Percentiles rank a stretch among this genome's conserved stretches.
These are phyloP conservation scores for Bruchidius siliquastri DNA, from an alignment of 2,888 invertebrate species.

Conservation along the genomic window DNA sequence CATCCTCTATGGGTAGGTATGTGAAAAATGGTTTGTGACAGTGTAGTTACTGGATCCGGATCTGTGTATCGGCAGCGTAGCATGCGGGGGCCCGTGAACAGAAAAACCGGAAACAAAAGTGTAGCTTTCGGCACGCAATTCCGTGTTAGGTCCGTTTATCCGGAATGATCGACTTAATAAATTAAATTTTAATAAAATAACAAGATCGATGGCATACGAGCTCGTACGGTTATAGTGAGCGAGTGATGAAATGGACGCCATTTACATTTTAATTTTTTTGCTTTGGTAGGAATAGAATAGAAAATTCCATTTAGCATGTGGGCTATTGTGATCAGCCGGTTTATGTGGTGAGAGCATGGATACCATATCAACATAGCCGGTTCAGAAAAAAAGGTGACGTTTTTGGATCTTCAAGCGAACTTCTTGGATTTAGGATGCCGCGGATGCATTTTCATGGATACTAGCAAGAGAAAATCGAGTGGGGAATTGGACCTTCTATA, in stretches of 20 bases:
- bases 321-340: no score
- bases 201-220: conserved; percentile 4
- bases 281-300: not conserved
- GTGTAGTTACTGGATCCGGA: not conserved
- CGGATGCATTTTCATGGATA: no score
- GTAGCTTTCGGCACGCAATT: conserved; percentile 8
- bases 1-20: no score
- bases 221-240: not conserved
- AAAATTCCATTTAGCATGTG: not conserved
- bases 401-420: no score
- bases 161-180: conserved; percentile 6
- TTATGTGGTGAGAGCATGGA: no score
- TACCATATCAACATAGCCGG: no score
- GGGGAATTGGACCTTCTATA: no score
- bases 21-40: no score
- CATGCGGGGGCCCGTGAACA: not conserved
- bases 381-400: no score
- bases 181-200: conserved; percentile 13
- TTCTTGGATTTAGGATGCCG: no score
- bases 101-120: conserved; percentile 5
- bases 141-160: conserved; percentile 8
- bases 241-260: not conserved
- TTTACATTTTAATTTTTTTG: conserved; percentile 1
- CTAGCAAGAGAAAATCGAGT: no score
- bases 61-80: not conserved